A percentile compares a stretch with the other conserved stretches of the same genome.
Evolutionary conservation across 2,797 vertebrate genomes (phyloP).

Genomic region (Picus viridis): DNA sequence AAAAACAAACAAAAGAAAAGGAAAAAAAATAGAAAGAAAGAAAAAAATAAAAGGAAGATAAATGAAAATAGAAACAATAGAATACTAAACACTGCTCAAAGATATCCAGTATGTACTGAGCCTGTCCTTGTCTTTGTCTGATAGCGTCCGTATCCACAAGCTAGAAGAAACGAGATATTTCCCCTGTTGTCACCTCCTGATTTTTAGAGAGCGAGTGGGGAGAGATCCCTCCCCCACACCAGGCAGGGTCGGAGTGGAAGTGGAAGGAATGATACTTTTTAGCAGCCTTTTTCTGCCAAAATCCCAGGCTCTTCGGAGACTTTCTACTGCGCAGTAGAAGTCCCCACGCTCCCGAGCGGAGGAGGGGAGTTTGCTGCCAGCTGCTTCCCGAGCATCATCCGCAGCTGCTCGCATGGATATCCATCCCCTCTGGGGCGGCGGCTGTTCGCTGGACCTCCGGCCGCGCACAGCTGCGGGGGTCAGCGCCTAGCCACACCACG

Average conservation of each 20-base stretch:
- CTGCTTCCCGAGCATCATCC: not conserved
- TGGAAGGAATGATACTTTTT: not conserved
- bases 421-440: not conserved
- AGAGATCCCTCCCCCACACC: not conserved
- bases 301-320: not conserved
- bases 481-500: not conserved
- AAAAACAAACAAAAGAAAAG: rapidly evolving
- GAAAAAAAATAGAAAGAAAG: rapidly evolving
- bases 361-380: not conserved
- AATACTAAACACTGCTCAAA: not conserved
- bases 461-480: not conserved
- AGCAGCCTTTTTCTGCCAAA: not conserved
- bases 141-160: not conserved
- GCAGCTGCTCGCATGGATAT: not conserved
- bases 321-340: not conserved
- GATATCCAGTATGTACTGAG: not conserved
- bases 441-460: not conserved
- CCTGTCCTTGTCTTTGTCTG: not conserved
- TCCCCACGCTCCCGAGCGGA: not conserved
- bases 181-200: no score
- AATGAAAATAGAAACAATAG: not conserved
- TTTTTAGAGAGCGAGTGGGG: rapidly evolving
- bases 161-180: not conserved
- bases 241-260: not conserved
- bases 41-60: not conserved